Base-by-base conservation (phyloP, 2,113 vertebrate genomes). In the Pluvianellus socialis region DNA sequence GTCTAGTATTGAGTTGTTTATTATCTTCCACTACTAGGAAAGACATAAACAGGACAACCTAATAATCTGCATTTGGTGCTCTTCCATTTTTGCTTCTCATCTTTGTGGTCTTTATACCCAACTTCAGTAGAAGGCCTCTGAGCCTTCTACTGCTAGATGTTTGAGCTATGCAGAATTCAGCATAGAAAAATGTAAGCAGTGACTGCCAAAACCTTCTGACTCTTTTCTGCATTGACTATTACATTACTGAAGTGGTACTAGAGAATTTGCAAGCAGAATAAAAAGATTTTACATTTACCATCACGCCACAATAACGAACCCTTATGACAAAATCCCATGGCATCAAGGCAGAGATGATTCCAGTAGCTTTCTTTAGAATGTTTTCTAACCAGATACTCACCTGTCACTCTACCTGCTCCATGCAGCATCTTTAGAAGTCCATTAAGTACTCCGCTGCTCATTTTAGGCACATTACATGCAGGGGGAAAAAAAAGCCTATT, bases 261-360 rank as follows among this genome's bases (percentile, higher is more conserved):
- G 15, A 38, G 16, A 70, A 56, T 71, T 83, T 86, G 59, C 49
- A 82, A 40, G 24, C 21, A 88, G 35, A 86, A 68, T 50, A 72
- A 70, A 70, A 70, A 74, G 32, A 53, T 7, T 7, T 47, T 4
- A 40, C 6, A 12, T 21, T 42, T 91, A 66, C 55, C 35, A 88
- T 7, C 23, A 50, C 0, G 1, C 22, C 28, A 73, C 13, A 45
- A 11, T 61, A 35, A 44, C 1, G 3, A 59, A 79, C 18, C 16
- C 12, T 44, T 38, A 62, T 6, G 18, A 77, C 6, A 76, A 53
- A 94, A 62, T 50, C 40, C 26, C 32, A 23, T 8, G 15, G 30
- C 28, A 68, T 30, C 11, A 55, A 55, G 26, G 8, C 20, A 63
- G 35, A 40, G 26, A 45, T 33, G 16, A 85, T 74, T 56, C 28